Percentiles rank a stretch among this genome's conserved stretches.
These are phyloP conservation scores for Huso huso DNA, from an alignment of 2,797 vertebrate genomes.

Conservation along the genomic window DNA sequence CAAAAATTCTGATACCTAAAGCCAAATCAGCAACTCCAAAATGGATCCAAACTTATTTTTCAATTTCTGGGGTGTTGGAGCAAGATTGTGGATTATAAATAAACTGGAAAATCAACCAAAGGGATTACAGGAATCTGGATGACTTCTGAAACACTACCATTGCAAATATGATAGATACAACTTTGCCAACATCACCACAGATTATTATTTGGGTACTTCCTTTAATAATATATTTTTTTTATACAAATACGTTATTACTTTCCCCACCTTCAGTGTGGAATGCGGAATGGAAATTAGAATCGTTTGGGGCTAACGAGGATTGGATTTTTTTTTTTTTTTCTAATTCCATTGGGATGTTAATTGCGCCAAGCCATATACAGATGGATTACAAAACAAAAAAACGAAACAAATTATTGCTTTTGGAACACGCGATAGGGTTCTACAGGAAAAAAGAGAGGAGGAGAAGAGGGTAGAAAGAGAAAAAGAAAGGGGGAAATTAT, in stretches of 20 bases:
- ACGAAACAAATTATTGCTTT: slow-evolving; percentile 43
- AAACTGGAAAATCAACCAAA: slow-evolving; percentile 84
- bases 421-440: slow-evolving; percentile 11
- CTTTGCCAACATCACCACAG: slow-evolving; percentile 53
- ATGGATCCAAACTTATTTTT: slow-evolving; percentile 14
- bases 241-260: slow-evolving; percentile 58
- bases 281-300: slow-evolving; percentile 64
- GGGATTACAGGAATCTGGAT: slow-evolving; percentile 69
- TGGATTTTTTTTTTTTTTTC: slow-evolving; percentile 76
- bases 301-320: slow-evolving; percentile 90
- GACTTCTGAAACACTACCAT: slow-evolving; percentile 40
- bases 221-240: slow-evolving; percentile 46
- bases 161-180: slow-evolving; percentile 2
- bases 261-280: slow-evolving; percentile 68
- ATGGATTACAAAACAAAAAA: slow-evolving; percentile 91
- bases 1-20: slow-evolving; percentile 5
- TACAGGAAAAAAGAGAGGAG: slow-evolving; percentile 45
- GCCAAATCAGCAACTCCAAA: background rate
- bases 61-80: slow-evolving; percentile 52
- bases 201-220: too few relatives aligned
- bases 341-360: slow-evolving; percentile 78
- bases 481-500: slow-evolving; percentile 55
- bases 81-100: slow-evolving; percentile 74
- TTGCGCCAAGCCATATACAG: slow-evolving; percentile 82
- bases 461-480: slow-evolving; percentile 36